These are phyloP conservation scores for Yponomeuta cagnagella DNA, from an alignment of 2,888 invertebrate genomes.

Conservation along the genomic window DNA sequence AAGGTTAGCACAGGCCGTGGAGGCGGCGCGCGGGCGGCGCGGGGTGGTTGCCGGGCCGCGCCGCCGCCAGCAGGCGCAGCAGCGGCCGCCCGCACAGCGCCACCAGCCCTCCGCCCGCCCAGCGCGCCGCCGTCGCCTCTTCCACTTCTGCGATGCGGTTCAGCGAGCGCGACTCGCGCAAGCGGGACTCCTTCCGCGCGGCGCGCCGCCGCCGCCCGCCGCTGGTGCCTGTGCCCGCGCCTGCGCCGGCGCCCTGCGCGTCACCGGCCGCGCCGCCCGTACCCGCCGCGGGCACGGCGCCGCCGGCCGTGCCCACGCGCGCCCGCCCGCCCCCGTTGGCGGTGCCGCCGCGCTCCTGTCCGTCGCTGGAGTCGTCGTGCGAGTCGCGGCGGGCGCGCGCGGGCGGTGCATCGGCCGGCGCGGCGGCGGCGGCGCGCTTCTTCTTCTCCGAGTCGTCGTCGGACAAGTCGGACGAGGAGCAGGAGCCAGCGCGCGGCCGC, in stretches of 20 bases:
- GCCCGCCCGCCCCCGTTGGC: conserved; percentile 57
- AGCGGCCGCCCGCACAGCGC: conserved; percentile 65
- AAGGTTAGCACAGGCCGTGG: conserved; percentile 59
- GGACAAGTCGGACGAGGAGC: conserved; percentile 95
- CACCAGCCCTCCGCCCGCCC: conserved; percentile 53
- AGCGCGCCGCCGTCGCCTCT: conserved; percentile 72
- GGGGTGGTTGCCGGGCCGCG: conserved; percentile 33
- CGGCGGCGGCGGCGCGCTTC: conserved; percentile 84
- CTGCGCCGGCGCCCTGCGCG: conserved; percentile 54
- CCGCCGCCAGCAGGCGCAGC: conserved; percentile 71
- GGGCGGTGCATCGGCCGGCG: conserved; percentile 66
- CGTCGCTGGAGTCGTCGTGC: conserved; percentile 90
- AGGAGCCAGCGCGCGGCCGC: conserved; percentile 80
- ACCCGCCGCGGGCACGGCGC: conserved; percentile 26
- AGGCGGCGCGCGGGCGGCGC: conserved; percentile 53
- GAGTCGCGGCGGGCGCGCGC: conserved; percentile 84
- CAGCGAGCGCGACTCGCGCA: conserved; percentile 88
- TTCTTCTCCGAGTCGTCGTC: conserved; percentile 93
- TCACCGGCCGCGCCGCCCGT: conserved; percentile 52
- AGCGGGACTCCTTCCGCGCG: conserved; percentile 62
- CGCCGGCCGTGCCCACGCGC: conserved; percentile 20
- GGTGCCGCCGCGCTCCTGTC: conserved; percentile 84
- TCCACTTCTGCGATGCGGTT: conserved; percentile 92
- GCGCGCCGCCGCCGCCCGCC: conserved; percentile 54
- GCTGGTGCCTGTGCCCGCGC: conserved; percentile 21